phyloP scores from a whole-genome alignment of 2,113 vertebrate genomes.

The Ramphastos sulfuratus region DNA sequence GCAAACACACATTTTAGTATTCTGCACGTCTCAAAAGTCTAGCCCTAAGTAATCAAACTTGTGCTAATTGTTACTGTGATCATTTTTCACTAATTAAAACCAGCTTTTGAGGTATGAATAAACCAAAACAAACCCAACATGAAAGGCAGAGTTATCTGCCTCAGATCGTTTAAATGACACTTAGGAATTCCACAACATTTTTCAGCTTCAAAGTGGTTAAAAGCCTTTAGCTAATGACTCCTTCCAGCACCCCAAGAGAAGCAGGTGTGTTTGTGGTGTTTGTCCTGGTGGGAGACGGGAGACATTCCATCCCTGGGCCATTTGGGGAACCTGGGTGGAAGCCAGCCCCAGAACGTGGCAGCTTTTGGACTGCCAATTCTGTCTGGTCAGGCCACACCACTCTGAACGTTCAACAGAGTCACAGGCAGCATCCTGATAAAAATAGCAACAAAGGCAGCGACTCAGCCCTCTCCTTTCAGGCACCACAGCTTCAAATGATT shows the following conservation, averaged over 20 bases:
- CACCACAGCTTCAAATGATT: not conserved
- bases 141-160: not conserved
- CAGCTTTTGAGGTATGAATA: not conserved
- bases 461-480: not conserved
- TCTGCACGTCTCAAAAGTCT: not conserved
- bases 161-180: not conserved
- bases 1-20: not conserved
- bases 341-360: fast-evolving
- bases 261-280: not conserved
- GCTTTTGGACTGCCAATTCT: not conserved
- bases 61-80: not conserved
- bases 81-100: not conserved
- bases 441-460: not conserved
- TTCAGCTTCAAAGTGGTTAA: not conserved
- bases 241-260: not conserved
- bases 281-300: not conserved
- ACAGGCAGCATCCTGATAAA: not conserved
- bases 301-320: not conserved
- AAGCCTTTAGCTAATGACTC: not conserved
- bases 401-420: not conserved
- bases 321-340: not conserved
- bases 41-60: not conserved
- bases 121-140: not conserved
- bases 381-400: not conserved
- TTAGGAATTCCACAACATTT: not conserved